Evolutionary conservation across 2,113 vertebrate genomes (phyloP).

Genomic region (Leucoraja erinaceus): DNA sequence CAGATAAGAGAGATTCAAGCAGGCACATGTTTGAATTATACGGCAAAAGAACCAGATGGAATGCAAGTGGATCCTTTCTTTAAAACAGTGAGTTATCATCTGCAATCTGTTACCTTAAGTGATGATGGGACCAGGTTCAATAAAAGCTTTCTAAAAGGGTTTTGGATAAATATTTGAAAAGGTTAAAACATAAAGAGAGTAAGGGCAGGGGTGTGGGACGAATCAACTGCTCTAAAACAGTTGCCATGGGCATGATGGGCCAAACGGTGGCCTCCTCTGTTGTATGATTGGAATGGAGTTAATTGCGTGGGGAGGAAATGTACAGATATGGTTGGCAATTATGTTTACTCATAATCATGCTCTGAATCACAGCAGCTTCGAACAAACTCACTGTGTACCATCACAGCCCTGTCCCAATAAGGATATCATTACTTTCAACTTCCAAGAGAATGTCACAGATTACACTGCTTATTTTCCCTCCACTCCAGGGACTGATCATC

Average conservation of each 20-base stretch:
- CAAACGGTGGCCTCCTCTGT: background rate
- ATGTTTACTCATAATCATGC: background rate
- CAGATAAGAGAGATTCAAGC: no score
- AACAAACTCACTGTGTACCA: background rate
- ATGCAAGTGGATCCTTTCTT: background rate
- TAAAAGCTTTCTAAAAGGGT: background rate
- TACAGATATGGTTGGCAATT: background rate
- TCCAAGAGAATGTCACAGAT: background rate
- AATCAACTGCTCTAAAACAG: background rate
- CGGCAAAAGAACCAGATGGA: background rate
- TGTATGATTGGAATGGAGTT: background rate
- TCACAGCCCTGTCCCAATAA: background rate
- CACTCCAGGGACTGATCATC: background rate
- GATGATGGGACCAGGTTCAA: background rate
- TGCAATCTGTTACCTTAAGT: background rate
- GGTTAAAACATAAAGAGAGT: no score
- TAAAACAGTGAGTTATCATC: background rate
- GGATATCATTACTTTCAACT: background rate
- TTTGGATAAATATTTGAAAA: background rate
- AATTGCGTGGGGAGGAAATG: background rate
- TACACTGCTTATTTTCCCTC: background rate
- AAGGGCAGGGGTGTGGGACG: background rate
- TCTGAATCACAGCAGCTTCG: background rate
- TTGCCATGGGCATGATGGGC: background rate
- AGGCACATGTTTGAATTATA: no score